phyloP scores from a whole-genome alignment of 2,113 vertebrate species.

The Nanger granti region DNA sequence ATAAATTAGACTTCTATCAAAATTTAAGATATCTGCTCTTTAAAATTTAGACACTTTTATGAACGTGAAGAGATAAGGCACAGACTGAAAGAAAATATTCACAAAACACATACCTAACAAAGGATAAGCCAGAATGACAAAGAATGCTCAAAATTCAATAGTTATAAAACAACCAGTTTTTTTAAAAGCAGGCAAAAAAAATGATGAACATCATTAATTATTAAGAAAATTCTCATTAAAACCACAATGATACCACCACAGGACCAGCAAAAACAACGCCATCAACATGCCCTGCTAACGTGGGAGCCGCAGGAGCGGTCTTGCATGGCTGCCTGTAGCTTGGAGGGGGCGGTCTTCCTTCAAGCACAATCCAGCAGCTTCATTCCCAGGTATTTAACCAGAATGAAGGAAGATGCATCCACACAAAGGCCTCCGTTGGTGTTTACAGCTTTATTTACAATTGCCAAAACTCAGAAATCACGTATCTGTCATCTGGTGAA shows the following conservation, averaged over 20 bases:
- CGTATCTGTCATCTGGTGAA: fast-evolving
- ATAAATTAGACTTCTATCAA: not conserved
- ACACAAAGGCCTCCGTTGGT: not conserved
- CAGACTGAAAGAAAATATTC: not conserved
- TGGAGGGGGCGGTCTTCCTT: not conserved
- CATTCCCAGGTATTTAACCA: not conserved
- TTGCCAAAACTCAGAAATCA: not conserved
- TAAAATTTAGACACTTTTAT: not conserved
- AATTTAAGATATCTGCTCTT: not conserved
- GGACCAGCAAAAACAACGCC: not conserved
- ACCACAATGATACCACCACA: not conserved
- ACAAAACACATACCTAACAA: not conserved
- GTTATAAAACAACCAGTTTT: not conserved
- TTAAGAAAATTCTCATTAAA: not conserved
- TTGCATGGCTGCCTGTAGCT: fast-evolving
- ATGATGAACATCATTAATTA: not conserved
- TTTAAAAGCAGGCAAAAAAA: not conserved
- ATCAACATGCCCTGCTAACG: fast-evolving
- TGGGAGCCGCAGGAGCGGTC: not conserved
- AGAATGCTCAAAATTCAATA: not conserved
- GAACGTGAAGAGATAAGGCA: not conserved
- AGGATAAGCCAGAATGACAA: not conserved
- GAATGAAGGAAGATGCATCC: not conserved
- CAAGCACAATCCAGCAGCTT: not conserved
- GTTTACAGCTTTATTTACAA: no score